Conservation (phyloP, 37 sponge, comb jelly and placozoan species). For the Halichondria panicea region DNA sequence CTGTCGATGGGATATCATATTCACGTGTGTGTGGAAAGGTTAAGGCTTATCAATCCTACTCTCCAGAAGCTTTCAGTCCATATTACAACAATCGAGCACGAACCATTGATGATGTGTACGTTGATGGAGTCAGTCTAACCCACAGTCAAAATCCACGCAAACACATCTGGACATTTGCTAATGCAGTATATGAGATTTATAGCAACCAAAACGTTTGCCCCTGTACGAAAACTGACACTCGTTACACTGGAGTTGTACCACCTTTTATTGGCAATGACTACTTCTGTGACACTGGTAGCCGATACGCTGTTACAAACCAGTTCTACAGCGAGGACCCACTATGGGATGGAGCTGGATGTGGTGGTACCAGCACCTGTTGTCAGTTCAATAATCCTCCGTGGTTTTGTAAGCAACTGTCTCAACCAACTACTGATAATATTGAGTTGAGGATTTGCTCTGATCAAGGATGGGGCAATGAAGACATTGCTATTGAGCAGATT, state of each 20-base stretch:
- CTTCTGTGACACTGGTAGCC: slow-evolving; percentile 43
- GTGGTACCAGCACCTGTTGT: slow-evolving; percentile 17
- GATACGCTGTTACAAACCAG: neutral
- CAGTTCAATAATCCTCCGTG: slow-evolving; percentile 5
- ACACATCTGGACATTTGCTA: slow-evolving; percentile 57
- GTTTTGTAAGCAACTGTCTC: slow-evolving; percentile 23
- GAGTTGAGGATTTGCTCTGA: slow-evolving; percentile 21
- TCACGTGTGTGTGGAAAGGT: slow-evolving; percentile 25
- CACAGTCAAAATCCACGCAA: slow-evolving; percentile 1
- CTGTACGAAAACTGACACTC: slow-evolving; percentile 2
- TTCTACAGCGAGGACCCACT: slow-evolving; percentile 25
- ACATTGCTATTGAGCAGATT: slow-evolving; percentile 14
- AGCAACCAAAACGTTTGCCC: slow-evolving; percentile 7
- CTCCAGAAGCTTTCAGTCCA: slow-evolving; percentile 18
- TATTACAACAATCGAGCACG: neutral
- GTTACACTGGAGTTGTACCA: slow-evolving; percentile 1
- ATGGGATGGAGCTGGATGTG: no score
- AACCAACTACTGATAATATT: slow-evolving; percentile 20
- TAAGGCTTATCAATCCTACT: slow-evolving; percentile 15
- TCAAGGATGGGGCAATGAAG: slow-evolving; percentile 2
- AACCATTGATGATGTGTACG: slow-evolving; percentile 18
- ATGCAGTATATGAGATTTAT: slow-evolving; percentile 17
- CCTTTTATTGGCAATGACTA: slow-evolving; percentile 42
- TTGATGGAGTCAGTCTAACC: slow-evolving; percentile 32
- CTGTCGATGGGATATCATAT: slow-evolving; percentile 1